These are phyloP conservation scores for Malurus leucopterus DNA, from an alignment of 2,797 vertebrate genomes.

Conservation along the genomic window DNA sequence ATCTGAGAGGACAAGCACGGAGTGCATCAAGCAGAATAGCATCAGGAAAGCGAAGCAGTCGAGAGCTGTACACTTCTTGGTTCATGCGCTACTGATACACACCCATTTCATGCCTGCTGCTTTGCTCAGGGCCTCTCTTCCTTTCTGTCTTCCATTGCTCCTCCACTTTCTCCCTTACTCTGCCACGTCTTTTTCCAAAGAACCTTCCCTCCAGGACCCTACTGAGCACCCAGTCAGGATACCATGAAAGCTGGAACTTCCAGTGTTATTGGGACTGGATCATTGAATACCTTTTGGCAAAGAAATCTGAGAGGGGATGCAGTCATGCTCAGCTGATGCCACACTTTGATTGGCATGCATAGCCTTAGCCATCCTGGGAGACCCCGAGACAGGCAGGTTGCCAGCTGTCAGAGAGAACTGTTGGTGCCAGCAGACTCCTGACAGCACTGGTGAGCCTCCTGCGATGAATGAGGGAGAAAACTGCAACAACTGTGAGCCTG, in stretches of 20 bases:
- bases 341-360: not conserved
- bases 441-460: not conserved
- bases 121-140: not conserved
- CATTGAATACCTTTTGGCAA: not conserved
- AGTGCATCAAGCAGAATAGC: slow-evolving; percentile 11
- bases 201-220: not conserved
- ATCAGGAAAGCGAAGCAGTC: not conserved
- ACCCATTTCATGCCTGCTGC: not conserved
- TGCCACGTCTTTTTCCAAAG: not conserved
- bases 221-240: not conserved
- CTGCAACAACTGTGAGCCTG: not conserved
- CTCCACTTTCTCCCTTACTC: not conserved
- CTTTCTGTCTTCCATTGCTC: not conserved
- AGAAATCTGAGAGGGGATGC: not conserved
- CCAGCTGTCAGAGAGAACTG: not conserved
- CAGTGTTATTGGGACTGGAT: not conserved
- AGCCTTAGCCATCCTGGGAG: not conserved
- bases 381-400: not conserved
- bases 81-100: not conserved
- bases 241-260: not conserved
- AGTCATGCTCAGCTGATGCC: not conserved
- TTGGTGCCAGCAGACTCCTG: not conserved
- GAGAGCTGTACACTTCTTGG: not conserved
- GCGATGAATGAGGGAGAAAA: not conserved
- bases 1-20: slow-evolving; percentile 11